Conservation (phyloP, 2,888 invertebrate genomes). For the Pheosia tremula region DNA sequence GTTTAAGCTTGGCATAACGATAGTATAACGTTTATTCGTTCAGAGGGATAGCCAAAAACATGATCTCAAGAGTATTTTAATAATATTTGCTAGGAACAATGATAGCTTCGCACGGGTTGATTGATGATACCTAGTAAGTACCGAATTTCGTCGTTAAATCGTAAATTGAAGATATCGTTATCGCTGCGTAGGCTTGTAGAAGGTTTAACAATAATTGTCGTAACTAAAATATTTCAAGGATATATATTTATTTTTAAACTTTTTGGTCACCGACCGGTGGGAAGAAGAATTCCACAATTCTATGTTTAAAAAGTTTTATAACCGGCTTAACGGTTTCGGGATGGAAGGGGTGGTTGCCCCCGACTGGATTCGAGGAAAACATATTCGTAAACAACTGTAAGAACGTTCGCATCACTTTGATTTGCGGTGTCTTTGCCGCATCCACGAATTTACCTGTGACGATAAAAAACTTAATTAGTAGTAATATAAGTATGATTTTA, state of each 20-base stretch:
- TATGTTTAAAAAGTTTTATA: slow-evolving; percentile 41
- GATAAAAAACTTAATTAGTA: background rate
- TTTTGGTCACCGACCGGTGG: slow-evolving; percentile 41
- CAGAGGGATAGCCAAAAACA: no score
- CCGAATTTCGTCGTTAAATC: no score
- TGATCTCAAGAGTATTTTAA: no score
- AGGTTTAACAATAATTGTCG: no score
- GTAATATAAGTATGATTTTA: background rate
- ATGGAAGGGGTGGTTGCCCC: slow-evolving; percentile 52
- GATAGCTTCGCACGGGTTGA: no score
- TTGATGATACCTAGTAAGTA: no score
- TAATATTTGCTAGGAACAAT: no score
- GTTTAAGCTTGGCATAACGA: no score
- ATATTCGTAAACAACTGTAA: slow-evolving; percentile 50
- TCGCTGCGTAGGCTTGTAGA: no score
- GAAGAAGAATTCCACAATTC: slow-evolving; percentile 47
- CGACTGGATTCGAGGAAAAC: slow-evolving; percentile 31
- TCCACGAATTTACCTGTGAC: slow-evolving; percentile 53
- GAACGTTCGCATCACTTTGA: slow-evolving; percentile 45
- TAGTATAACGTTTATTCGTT: no score
- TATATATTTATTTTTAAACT: slow-evolving; percentile 6
- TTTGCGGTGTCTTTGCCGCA: slow-evolving; percentile 46
- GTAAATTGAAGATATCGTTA: no score
- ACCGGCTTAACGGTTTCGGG: slow-evolving; percentile 44
- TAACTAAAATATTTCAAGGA: no score